These are phyloP conservation scores for Paedocypris sp. DNA, from an alignment of 2,113 vertebrate species.

Conservation along the genomic window DNA sequence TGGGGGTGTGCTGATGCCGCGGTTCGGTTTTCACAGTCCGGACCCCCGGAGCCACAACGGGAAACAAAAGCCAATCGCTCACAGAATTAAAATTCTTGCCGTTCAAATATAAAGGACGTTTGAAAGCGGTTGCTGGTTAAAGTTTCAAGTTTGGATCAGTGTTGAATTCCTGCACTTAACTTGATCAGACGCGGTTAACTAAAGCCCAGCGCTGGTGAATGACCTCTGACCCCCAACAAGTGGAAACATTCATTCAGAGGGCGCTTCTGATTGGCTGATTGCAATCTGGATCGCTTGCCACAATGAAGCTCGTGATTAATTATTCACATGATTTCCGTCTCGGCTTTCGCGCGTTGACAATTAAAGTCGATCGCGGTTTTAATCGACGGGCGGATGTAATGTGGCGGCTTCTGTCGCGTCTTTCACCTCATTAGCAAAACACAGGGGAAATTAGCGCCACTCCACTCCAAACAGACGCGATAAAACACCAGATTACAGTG, in stretches of 20 bases:
- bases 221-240: too few species aligned
- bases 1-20: neutral
- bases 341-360: neutral
- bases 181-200: too few species aligned
- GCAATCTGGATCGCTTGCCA: neutral
- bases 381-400: neutral
- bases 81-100: neutral
- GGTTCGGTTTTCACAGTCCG: neutral
- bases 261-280: neutral
- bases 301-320: neutral
- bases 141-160: too few species aligned
- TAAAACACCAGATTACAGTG: constrained; percentile 10
- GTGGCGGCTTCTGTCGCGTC: neutral
- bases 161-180: too few species aligned
- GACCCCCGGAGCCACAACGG: neutral
- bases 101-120: too few species aligned
- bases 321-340: constrained; percentile 1
- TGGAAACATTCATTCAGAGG: too few species aligned
- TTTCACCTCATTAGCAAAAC: constrained; percentile 5
- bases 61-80: neutral
- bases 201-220: too few species aligned
- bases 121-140: too few species aligned
- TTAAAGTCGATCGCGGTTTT: neutral
- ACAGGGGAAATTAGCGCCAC: constrained; percentile 4
- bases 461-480: neutral